Evolutionary conservation across 2,113 vertebrate species (phyloP).

Genomic region (Nansenia antarctica): DNA sequence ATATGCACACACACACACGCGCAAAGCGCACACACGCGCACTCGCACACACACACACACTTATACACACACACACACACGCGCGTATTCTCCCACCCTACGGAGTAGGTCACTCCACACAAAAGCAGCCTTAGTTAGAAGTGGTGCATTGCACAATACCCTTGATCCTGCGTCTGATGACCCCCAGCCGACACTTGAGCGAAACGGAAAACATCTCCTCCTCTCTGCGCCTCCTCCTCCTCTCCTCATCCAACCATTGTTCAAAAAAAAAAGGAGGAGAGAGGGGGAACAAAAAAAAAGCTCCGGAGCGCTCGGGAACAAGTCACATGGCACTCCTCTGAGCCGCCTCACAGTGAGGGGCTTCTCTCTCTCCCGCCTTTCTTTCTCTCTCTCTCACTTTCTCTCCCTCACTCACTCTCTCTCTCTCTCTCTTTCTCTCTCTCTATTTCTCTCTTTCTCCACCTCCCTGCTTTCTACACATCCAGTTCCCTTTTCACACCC

Average conservation of each 20-base stretch:
- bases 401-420: neutral
- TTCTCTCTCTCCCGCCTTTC: neutral
- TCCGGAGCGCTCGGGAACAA: conserved; percentile 40
- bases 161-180: conserved; percentile 84
- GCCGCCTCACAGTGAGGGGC: conserved; percentile 9
- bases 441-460: conserved; percentile 7
- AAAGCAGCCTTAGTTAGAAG: conserved; percentile 32
- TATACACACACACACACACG: conserved; percentile 15
- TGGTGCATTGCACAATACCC: conserved; percentile 75
- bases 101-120: too few species aligned
- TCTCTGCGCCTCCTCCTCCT: conserved; percentile 45
- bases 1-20: neutral
- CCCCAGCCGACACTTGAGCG: conserved; percentile 89
- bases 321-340: conserved; percentile 74
- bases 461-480: neutral
- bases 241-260: conserved; percentile 65
- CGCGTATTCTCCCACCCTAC: conserved; percentile 23
- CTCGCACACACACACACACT: neutral
- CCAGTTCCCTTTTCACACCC: neutral
- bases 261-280: conserved; percentile 45
- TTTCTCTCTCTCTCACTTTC: neutral
- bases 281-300: conserved; percentile 33
- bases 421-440: conserved; percentile 22
- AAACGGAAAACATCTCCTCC: conserved; percentile 86
- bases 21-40: neutral